Evolutionary conservation across 2,113 vertebrate species (phyloP).

Genomic region (Prochilodus magdalenae): DNA sequence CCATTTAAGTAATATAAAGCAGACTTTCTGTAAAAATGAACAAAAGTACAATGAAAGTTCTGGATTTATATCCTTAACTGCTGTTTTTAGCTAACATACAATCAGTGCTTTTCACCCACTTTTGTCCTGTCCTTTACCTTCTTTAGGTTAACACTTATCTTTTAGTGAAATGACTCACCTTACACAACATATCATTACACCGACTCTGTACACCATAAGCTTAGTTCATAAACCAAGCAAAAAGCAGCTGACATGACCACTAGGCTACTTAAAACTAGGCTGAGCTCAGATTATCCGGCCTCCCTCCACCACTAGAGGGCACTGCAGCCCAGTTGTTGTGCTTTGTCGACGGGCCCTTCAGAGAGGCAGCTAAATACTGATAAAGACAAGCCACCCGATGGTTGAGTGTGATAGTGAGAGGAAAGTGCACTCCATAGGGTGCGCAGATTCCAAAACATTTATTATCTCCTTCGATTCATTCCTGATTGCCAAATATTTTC

Average conservation of each 20-base stretch:
- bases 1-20: too few species aligned
- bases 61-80: too few species aligned
- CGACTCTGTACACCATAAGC: too few species aligned
- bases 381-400: constrained; percentile 71
- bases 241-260: not conserved
- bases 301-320: constrained; percentile 75
- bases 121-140: too few species aligned
- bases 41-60: too few species aligned
- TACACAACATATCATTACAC: too few species aligned
- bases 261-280: not conserved
- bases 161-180: too few species aligned
- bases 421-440: constrained; percentile 68
- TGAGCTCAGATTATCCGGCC: constrained; percentile 23
- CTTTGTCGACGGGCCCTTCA: constrained; percentile 13
- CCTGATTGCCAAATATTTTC: constrained; percentile 77
- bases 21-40: too few species aligned
- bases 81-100: too few species aligned
- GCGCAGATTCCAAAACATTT: constrained; percentile 77
- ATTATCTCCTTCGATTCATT: constrained; percentile 80
- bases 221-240: too few species aligned
- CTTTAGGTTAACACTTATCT: too few species aligned
- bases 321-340: constrained; percentile 75
- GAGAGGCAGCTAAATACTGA: constrained; percentile 70
- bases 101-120: too few species aligned
- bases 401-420: constrained; percentile 68